Percentiles rank a stretch among this genome's conserved stretches.
These are phyloP conservation scores for Bradynema listronoti DNA, from an alignment of 1,140 invertebrate species.

Conservation along the genomic window DNA sequence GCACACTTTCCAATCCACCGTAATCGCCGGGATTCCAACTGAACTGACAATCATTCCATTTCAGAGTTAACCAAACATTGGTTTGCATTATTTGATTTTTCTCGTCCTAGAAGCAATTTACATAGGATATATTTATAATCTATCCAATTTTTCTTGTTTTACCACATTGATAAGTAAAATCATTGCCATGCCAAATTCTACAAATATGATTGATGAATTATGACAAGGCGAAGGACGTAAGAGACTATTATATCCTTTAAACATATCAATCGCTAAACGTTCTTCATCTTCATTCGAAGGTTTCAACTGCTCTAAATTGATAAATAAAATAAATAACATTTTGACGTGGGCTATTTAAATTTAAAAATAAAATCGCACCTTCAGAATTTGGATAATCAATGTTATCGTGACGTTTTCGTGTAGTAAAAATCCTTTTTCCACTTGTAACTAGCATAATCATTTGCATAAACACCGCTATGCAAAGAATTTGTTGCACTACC, in stretches of 20 bases:
- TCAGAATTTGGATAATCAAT: too few relatives aligned
- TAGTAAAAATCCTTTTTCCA: too few relatives aligned
- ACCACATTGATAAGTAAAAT: conserved; percentile 93
- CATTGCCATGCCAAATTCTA: conserved; percentile 90
- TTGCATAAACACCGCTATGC: too few relatives aligned
- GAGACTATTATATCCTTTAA: conserved; percentile 68
- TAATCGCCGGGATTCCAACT: conserved; percentile 92
- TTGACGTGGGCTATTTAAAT: too few relatives aligned
- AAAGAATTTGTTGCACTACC: too few relatives aligned
- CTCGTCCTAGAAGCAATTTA: conserved; percentile 23
- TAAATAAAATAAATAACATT: too few relatives aligned
- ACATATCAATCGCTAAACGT: conserved; percentile 27
- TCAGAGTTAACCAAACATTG: conserved; percentile 50
- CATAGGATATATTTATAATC: not conserved
- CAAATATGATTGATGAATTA: conserved; percentile 81
- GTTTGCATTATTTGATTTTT: conserved; percentile 57
- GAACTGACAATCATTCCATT: conserved; percentile 82
- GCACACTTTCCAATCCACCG: conserved; percentile 84
- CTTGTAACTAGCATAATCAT: too few relatives aligned
- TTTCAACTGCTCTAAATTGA: too few relatives aligned
- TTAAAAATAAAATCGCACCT: too few relatives aligned
- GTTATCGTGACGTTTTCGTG: too few relatives aligned
- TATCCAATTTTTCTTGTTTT: not conserved
- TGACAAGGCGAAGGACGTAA: conserved; percentile 84
- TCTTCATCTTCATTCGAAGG: conserved; percentile 27